phyloP scores from a whole-genome alignment of 2,113 vertebrate species.

The Malurus melanocephalus region DNA sequence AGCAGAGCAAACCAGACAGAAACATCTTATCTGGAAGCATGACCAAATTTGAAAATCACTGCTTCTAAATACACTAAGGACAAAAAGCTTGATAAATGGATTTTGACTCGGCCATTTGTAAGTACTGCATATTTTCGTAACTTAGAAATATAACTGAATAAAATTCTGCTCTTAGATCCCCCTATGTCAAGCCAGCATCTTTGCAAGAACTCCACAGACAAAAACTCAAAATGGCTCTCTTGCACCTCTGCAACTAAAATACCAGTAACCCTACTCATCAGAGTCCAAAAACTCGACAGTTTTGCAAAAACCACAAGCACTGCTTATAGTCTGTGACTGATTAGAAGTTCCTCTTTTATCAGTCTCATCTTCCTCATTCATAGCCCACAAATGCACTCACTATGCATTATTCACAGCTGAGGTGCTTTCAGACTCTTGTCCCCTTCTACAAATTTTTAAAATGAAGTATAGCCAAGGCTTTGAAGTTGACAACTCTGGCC shows the following conservation, averaged over 20 bases:
- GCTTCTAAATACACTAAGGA: background rate
- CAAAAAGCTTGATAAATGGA: background rate
- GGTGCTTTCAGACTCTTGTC: background rate
- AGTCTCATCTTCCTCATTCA: background rate
- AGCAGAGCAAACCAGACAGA: background rate
- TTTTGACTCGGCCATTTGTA: background rate
- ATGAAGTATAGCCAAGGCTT: background rate
- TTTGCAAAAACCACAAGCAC: background rate
- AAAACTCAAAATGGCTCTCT: background rate
- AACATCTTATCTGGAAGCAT: background rate
- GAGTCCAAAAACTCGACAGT: background rate
- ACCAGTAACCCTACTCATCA: background rate
- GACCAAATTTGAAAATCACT: background rate
- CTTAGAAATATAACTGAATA: background rate
- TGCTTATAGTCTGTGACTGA: background rate
- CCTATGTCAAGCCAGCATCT: background rate
- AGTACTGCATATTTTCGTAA: background rate
- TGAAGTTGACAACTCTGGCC: background rate
- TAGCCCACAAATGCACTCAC: accelerated
- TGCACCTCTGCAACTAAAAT: background rate
- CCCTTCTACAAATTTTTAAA: background rate
- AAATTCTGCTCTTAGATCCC: background rate
- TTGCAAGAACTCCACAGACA: background rate
- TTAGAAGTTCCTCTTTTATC: background rate
- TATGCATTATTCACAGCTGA: background rate